Base-by-base conservation (phyloP, 2,888 invertebrate genomes). In the Stenchaetothrips biformis region DNA sequence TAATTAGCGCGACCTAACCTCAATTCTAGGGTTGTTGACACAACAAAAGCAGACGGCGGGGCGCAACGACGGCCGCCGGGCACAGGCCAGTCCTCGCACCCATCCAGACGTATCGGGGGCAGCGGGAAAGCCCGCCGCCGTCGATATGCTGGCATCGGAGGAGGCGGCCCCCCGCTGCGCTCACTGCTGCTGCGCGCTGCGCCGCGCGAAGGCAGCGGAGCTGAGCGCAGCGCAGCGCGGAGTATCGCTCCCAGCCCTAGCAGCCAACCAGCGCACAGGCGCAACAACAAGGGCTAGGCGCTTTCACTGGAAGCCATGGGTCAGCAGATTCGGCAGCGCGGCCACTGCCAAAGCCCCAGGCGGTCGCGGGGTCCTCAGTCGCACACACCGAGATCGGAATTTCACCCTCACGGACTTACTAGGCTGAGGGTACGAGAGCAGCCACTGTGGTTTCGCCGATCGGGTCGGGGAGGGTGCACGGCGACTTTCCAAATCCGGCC, bases 401-500 rank as follows among this genome's bases (percentile, higher is more conserved):
- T 37, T 37, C 37, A 37, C 37, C 37, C 37, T 0, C 59, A 18
- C 13, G 59, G 53, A 59, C 59, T 59, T 59, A 59, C 59, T 37
- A 4, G 1, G 37, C 37, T 1, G 37, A 37, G 37, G 59, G 59
- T 59, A 18, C 59, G 59, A 13, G 53, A 53, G 59, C 18, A 59
- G 59, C 59, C 59, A 16, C 59, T 13, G 13, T 53, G 53, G 53
- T 18, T 18, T 18, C 53, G 37, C 53, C 13, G 16, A 13, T 18
- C 53, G 13, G 53, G 16, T 11, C 53, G 53, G 18, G 53, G 53
- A 74, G 67, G 67, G 67, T 74, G 53, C 13, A 0, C 25, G 25
- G 67, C 25, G 53, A 74, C 67, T 74, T 74, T 74, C 67, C 25
- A 74, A 74, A 25, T 25, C 67, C 21, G 25, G 21, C 67, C 67